Evolutionary conservation across 53 echinoderm and acorn worm genomes (phyloP).

Genomic region (Paelopatides confundens): DNA sequence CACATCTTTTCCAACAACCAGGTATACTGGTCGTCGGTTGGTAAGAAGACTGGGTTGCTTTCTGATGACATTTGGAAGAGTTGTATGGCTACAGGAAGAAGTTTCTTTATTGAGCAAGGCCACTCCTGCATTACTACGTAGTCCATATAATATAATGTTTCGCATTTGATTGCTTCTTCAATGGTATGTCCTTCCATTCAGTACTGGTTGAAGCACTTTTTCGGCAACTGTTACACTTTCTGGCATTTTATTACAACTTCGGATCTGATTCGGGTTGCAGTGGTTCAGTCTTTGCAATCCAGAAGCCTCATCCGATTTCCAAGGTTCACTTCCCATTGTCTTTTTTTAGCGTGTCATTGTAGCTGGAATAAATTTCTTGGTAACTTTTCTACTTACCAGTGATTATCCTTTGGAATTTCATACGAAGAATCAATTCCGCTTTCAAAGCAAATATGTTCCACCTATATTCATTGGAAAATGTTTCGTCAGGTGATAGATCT

Average conservation of each 20-base stretch:
- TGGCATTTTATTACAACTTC: neutral
- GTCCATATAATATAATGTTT: constrained; percentile 71
- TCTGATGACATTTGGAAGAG: neutral
- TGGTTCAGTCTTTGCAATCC: no score
- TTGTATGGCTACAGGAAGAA: constrained; percentile 19
- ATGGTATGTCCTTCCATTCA: constrained; percentile 69
- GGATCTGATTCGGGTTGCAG: no score
- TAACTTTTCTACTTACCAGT: neutral
- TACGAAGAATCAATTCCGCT: neutral
- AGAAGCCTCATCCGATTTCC: no score
- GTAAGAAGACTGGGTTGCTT: constrained; percentile 67
- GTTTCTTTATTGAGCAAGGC: neutral
- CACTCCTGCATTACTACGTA: constrained; percentile 65
- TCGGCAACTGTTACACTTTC: constrained; percentile 66
- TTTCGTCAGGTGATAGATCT: constrained; percentile 28
- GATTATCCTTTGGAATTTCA: neutral
- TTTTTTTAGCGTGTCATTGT: neutral
- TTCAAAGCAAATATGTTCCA: neutral
- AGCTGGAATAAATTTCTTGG: neutral
- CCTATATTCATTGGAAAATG: constrained; percentile 21
- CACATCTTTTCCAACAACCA: constrained; percentile 96
- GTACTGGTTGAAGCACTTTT: constrained; percentile 52
- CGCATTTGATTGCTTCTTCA: constrained; percentile 57
- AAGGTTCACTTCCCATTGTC: neutral
- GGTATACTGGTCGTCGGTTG: constrained; percentile 75